Conservation (phyloP, 2,888 invertebrate species). For the Scrobipalpa atriplicella region DNA sequence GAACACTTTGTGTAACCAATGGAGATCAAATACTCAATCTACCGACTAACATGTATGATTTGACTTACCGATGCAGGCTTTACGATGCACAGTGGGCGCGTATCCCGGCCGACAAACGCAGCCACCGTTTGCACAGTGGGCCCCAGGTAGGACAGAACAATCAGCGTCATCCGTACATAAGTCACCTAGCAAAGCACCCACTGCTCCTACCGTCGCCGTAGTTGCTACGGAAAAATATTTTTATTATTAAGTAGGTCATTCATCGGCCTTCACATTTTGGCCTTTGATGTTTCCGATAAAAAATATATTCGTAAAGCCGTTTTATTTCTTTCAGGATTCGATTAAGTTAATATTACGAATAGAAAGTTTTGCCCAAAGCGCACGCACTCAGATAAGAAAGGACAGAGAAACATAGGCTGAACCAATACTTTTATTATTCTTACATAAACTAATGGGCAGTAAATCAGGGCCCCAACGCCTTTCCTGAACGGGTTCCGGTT, state of each 20-base stretch:
- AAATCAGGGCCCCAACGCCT: conserved; percentile 33
- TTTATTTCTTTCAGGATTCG: not conserved
- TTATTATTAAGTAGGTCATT: not conserved
- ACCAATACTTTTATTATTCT: conserved; percentile 22
- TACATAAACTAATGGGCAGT: conserved; percentile 26
- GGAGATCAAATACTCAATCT: not conserved
- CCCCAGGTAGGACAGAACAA: conserved; percentile 85
- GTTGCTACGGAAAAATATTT: conserved; percentile 61
- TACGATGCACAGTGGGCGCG: conserved; percentile 68
- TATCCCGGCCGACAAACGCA: conserved; percentile 88
- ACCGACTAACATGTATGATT: not conserved
- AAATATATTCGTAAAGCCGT: not conserved
- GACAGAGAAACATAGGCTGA: not conserved
- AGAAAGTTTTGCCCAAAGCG: not conserved
- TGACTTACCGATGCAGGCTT: conserved; percentile 73
- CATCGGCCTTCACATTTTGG: not conserved
- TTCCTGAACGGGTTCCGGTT: conserved; percentile 33
- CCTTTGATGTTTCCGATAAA: not conserved
- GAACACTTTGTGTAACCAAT: not conserved
- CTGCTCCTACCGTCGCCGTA: conserved; percentile 74
- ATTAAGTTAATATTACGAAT: conserved; percentile 1
- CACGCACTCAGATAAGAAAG: conserved; percentile 13
- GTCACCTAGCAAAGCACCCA: conserved; percentile 88
- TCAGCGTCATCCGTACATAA: conserved; percentile 85
- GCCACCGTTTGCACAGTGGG: conserved; percentile 87